Evolutionary conservation across 2,797 vertebrate species (phyloP).

Genomic region (Hybognathus amarus): DNA sequence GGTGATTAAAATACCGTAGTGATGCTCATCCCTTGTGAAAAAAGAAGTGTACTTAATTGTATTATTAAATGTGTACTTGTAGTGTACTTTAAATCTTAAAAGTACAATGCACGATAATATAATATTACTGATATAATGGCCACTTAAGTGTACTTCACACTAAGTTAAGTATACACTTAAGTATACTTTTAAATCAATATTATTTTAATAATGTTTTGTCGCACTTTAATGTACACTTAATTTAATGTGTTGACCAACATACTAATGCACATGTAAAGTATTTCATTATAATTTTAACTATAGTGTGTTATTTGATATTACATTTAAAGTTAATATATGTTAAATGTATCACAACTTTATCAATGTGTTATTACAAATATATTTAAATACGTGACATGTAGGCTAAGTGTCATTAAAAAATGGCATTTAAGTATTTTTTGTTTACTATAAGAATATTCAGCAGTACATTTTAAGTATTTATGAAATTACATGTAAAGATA

Average conservation of each 20-base stretch:
- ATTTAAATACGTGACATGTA: background rate
- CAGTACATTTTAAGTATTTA: background rate
- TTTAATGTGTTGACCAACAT: background rate
- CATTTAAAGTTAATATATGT: background rate
- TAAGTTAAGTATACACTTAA: background rate
- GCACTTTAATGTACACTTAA: background rate
- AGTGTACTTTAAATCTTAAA: background rate
- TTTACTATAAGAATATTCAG: background rate
- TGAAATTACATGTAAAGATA: background rate
- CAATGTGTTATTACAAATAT: background rate
- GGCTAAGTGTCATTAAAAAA: background rate
- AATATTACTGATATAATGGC: background rate
- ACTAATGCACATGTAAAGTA: background rate
- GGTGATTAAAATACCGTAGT: background rate
- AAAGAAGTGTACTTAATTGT: background rate
- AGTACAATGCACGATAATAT: background rate
- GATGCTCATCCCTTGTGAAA: background rate
- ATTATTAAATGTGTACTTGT: background rate
- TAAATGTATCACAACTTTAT: background rate
- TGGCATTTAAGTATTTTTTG: background rate
- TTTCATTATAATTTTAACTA: background rate
- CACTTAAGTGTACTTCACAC: background rate
- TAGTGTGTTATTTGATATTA: no score
- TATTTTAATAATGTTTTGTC: background rate
- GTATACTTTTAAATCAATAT: background rate